Base-by-base conservation (phyloP, 2,113 vertebrate species). In the Rhipidura dahli region DNA sequence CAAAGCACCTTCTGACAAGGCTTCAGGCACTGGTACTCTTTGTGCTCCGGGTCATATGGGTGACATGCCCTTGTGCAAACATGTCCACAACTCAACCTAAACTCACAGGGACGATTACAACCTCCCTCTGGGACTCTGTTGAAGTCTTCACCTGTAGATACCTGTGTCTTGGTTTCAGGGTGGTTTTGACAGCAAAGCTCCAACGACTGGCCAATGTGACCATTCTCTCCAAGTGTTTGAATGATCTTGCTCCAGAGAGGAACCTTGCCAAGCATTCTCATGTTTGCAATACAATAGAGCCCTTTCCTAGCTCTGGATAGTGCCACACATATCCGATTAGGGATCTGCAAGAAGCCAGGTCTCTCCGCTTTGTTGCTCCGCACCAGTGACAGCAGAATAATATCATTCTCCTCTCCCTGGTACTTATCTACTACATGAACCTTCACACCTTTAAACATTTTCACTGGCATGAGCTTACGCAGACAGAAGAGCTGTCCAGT, bases 401-500 rank as follows among this genome's bases (percentile, higher is more conserved):
- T 99, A 87, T 99, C 99, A 47, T 99, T 99, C 94, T 99, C 99
- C 83, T 99, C 99, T 12, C 99, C 99, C 92, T 99, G 99, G 96
- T 99, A 99, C 89, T 99, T 99, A 97, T 99, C 99, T 26, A 99
- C 99, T 7, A 99, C 99, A 4, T 99, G 98, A 69, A 99, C 99
- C 95, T 98, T 99, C 90, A 99, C 98, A 5, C 98, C 99, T 50
- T 96, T 47, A 66, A 99, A 99, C 30, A 94, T 71, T 20, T 87
- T 97, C 27, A 94, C 97, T 40, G 98, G 99, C 98, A 99, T 98
- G 21, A 98, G 97, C 21, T 96, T 98, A 45, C 97, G 98, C 89
- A 99, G 97, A 82, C 99, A 99, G 94, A 98, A 97, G 50, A 99
- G 98, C 96, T 99, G 99, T 28, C 99, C 99, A 0, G 98, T 98